Evolutionary conservation across 2,888 invertebrate genomes (phyloP).

Genomic region (Linyphia triangularis): DNA sequence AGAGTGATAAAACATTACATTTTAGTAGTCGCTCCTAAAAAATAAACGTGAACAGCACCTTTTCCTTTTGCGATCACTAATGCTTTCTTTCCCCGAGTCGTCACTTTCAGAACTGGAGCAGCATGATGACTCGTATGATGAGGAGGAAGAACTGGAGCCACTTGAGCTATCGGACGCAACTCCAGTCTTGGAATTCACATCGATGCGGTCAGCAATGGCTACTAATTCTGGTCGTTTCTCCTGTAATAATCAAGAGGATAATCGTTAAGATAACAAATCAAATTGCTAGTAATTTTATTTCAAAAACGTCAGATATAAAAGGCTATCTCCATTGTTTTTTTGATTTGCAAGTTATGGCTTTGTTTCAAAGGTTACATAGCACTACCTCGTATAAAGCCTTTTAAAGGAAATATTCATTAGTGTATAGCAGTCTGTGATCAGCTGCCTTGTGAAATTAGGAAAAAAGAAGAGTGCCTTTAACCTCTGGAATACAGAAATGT

Average conservation of each 20-base stretch:
- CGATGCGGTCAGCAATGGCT: constrained; percentile 89
- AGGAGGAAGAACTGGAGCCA: constrained; percentile 87
- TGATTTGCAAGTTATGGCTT: no score
- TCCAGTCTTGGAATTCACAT: constrained; percentile 91
- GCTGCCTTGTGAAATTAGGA: no score
- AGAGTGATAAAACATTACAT: background rate
- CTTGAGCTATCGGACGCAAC: constrained; percentile 97
- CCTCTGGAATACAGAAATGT: no score
- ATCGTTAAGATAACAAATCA: no score
- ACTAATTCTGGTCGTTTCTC: constrained; percentile 89
- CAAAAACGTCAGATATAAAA: no score
- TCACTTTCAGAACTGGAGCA: constrained; percentile 81
- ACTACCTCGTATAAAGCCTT: no score
- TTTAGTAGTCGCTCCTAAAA: constrained; percentile 29
- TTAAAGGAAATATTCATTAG: no score
- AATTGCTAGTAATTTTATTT: no score
- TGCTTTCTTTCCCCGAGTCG: constrained; percentile 91
- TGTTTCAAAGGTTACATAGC: no score
- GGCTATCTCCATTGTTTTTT: no score
- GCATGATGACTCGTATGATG: constrained; percentile 83
- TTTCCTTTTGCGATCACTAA: constrained; percentile 88
- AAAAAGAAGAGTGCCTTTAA: no score
- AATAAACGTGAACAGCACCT: constrained; percentile 76
- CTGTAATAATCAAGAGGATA: constrained; percentile 79
- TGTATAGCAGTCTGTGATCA: no score